Evolutionary conservation across 2,113 vertebrate species (phyloP).

Genomic region (Taxidea taxus): DNA sequence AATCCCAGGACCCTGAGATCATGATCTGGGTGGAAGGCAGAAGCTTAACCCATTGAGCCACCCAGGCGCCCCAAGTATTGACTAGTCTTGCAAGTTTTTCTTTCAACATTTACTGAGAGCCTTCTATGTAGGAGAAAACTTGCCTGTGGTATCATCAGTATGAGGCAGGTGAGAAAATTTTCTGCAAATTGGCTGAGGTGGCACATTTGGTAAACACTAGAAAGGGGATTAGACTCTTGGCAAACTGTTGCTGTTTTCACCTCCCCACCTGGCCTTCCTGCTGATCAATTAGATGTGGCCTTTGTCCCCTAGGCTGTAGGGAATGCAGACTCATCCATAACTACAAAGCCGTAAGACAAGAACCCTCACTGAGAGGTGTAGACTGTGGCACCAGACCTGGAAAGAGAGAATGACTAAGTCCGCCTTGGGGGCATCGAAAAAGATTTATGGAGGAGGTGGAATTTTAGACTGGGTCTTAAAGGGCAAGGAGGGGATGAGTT

Average conservation of each 20-base stretch:
- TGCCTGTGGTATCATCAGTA: not conserved
- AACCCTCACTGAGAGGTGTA: not conserved
- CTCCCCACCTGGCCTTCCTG: not conserved
- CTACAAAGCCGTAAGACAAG: not conserved
- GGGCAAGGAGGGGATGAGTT: not conserved
- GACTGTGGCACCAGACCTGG: not conserved
- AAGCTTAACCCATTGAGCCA: too few relatives aligned
- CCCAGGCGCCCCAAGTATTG: too few relatives aligned
- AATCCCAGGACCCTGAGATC: too few relatives aligned
- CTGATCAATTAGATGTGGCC: not conserved
- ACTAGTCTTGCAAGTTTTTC: not conserved
- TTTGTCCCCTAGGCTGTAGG: not conserved
- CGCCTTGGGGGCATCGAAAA: not conserved
- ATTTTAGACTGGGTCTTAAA: not conserved
- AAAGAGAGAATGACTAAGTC: not conserved
- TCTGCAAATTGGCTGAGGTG: not conserved
- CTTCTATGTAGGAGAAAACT: not conserved
- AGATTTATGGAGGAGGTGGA: not conserved
- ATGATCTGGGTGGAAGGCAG: too few relatives aligned
- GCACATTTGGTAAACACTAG: not conserved
- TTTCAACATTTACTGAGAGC: not conserved
- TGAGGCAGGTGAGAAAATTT: not conserved
- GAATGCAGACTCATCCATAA: not conserved
- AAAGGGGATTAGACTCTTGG: not conserved
- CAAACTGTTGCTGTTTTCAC: not conserved